A percentile compares a stretch with the other conserved stretches of the same genome.
phyloP scores from a whole-genome alignment of 2,888 invertebrate genomes.

The Taphrorychus bicolor region DNA sequence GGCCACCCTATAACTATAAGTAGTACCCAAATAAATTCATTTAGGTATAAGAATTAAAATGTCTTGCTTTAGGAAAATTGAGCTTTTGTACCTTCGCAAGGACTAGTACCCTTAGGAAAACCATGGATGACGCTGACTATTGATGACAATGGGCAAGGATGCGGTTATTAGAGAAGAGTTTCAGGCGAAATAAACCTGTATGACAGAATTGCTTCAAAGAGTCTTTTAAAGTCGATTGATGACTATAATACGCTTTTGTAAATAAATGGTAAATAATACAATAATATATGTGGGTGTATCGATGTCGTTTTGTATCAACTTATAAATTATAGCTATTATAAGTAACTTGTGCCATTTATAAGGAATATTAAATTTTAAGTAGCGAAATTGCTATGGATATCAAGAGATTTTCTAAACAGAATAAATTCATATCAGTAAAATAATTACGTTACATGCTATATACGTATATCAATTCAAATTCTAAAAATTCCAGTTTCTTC shows the following conservation, averaged over 20 bases:
- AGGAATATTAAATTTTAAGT: conserved; percentile 34
- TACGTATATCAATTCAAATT: neutral
- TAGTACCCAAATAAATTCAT: too few species aligned
- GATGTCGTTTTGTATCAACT: conserved; percentile 12
- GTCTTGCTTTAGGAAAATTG: neutral
- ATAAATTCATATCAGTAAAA: conserved; percentile 19
- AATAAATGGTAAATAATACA: conserved; percentile 7
- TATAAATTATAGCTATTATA: conserved; percentile 7
- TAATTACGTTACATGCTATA: neutral
- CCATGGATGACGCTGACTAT: too few species aligned
- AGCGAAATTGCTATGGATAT: neutral
- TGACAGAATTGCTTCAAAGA: neutral
- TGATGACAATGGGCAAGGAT: too few species aligned
- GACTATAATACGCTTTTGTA: conserved; percentile 28
- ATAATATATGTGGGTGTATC: too few species aligned
- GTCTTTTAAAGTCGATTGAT: neutral
- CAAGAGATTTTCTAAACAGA: neutral
- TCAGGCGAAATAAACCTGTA: neutral
- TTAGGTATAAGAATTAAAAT: too few species aligned
- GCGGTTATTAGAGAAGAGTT: too few species aligned
- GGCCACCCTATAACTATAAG: too few species aligned
- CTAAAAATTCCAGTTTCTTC: neutral
- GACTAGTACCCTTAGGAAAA: neutral
- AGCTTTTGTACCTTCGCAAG: neutral
- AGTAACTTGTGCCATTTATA: conserved; percentile 40